A percentile compares a stretch with the other conserved stretches of the same genome.
Evolutionary conservation across 2,888 invertebrate genomes (phyloP).

Genomic region (Cetonia aurata): DNA sequence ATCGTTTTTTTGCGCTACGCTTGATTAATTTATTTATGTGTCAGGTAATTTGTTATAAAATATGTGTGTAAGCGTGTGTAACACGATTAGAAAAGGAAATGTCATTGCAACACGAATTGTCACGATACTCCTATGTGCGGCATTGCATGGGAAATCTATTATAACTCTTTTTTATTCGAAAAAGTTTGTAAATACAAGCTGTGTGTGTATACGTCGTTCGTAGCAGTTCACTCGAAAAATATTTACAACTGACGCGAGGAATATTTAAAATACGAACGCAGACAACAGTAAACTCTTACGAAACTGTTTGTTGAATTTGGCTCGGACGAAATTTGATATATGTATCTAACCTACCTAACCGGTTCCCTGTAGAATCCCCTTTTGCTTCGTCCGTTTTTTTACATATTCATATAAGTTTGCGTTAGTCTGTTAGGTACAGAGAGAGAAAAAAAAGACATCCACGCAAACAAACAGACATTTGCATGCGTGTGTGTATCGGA

Average conservation of each 20-base stretch:
- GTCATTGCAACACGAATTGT: no score
- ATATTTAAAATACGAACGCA: constrained; percentile 20
- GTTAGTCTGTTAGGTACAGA: background rate
- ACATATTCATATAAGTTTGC: constrained; percentile 28
- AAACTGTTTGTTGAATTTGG: constrained; percentile 38
- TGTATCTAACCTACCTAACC: constrained; percentile 30
- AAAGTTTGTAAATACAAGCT: constrained; percentile 9
- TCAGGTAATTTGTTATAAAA: no score
- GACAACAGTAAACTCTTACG: constrained; percentile 32
- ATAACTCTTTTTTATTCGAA: background rate
- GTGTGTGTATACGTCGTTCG: background rate
- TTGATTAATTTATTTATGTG: no score
- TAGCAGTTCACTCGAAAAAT: constrained; percentile 9
- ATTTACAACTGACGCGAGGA: constrained; percentile 19
- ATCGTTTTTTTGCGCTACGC: no score
- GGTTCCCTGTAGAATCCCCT: constrained; percentile 31
- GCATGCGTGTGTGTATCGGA: background rate
- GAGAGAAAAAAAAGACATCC: no score
- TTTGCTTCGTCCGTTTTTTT: constrained; percentile 23
- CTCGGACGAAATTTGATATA: constrained; percentile 41
- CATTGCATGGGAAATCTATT: no score
- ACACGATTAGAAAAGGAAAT: no score
- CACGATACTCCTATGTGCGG: no score
- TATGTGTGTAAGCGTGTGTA: no score
- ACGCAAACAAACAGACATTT: no score